Percentiles rank a stretch among this genome's conserved stretches.
phyloP scores from a whole-genome alignment of 2,888 invertebrate genomes.

The Ellobium chinense region DNA sequence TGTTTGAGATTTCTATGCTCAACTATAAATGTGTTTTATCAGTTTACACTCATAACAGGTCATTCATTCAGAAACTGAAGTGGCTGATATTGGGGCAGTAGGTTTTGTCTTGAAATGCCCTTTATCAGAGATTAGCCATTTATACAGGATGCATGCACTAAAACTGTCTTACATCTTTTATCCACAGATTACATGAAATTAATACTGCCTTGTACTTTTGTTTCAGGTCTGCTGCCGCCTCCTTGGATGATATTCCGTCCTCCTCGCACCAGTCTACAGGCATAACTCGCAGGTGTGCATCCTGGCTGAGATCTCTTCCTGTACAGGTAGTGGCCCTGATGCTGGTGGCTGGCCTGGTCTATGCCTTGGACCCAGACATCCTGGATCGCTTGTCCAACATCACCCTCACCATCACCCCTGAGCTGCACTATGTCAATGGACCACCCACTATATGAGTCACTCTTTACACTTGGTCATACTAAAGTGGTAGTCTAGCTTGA shows the following conservation, averaged over 20 bases:
- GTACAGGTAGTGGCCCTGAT: slow-evolving; percentile 65
- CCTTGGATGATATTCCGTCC: neutral
- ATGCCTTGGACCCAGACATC: slow-evolving; percentile 66
- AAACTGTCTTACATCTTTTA: too few relatives aligned
- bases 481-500: too few relatives aligned
- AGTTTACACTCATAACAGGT: too few relatives aligned
- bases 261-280: neutral
- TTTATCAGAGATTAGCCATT: too few relatives aligned
- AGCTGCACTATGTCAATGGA: slow-evolving; percentile 89
- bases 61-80: too few relatives aligned
- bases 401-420: slow-evolving; percentile 88
- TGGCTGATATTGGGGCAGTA: too few relatives aligned
- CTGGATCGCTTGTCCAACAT: slow-evolving; percentile 83
- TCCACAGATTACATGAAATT: too few relatives aligned
- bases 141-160: too few relatives aligned
- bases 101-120: too few relatives aligned
- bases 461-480: too few relatives aligned
- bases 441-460: slow-evolving; percentile 85
- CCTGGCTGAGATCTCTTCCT: slow-evolving; percentile 64
- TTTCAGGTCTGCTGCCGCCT: neutral
- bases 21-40: too few relatives aligned
- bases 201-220: neutral
- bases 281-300: slow-evolving; percentile 32
- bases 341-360: slow-evolving; percentile 65
- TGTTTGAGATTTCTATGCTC: too few relatives aligned